Evolutionary conservation across 2,888 invertebrate species (phyloP).

Genomic region (Adelphocoris suturalis): DNA sequence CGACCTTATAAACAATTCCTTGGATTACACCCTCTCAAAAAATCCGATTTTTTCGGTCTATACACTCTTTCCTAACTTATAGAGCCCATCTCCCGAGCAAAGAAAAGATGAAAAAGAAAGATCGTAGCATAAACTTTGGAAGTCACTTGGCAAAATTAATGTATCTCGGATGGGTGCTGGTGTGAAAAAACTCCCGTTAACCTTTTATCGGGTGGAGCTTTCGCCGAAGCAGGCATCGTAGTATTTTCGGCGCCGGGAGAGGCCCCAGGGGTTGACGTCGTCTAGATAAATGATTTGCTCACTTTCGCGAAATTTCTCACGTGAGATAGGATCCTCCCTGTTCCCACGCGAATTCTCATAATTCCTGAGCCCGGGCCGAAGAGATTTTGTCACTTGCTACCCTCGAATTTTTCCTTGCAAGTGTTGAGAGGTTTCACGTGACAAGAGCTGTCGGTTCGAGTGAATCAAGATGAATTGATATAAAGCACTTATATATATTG

Average conservation of each 20-base stretch:
- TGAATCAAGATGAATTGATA: no score
- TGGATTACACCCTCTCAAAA: conserved; percentile 7
- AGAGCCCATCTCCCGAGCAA: neutral
- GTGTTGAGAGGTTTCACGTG: no score
- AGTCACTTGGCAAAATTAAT: conserved; percentile 21
- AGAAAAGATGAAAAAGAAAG: neutral
- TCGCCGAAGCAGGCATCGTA: neutral
- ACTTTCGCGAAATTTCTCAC: conserved; percentile 51
- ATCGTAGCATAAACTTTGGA: conserved; percentile 9
- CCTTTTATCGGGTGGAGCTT: conserved; percentile 4
- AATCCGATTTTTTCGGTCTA: neutral
- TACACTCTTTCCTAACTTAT: neutral
- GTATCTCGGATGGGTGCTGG: neutral
- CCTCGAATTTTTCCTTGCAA: no score
- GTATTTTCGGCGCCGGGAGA: neutral
- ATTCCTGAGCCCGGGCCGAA: conserved; percentile 1
- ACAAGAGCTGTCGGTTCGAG: no score
- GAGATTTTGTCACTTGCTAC: conserved; percentile 13
- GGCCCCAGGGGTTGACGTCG: conserved; percentile 38
- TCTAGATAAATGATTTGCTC: conserved; percentile 52
- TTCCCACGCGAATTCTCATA: conserved; percentile 44
- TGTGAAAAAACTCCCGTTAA: neutral
- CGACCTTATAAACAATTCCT: conserved; percentile 23
- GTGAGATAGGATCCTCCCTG: conserved; percentile 48
- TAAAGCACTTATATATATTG: no score